phyloP scores from a whole-genome alignment of 2,888 invertebrate species.

The Metalampra italica region DNA sequence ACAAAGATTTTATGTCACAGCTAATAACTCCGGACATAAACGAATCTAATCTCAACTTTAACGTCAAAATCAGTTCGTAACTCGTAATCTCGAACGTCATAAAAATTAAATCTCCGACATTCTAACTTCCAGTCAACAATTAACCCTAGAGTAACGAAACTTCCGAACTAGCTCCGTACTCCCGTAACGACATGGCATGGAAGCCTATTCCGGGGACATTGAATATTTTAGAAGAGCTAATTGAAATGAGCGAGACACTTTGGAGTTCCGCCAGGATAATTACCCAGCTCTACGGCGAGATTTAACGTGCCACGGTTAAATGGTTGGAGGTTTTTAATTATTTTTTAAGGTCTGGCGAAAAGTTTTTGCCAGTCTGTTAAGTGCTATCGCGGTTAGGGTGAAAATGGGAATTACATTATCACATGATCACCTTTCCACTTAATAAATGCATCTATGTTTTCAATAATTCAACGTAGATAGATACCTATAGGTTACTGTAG shows the following conservation, averaged over 20 bases:
- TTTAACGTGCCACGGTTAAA: constrained; percentile 72
- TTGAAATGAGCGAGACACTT: constrained; percentile 78
- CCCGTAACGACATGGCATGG: constrained; percentile 47
- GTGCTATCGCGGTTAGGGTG: constrained; percentile 23
- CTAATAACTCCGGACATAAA: neutral
- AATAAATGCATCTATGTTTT: too few species aligned
- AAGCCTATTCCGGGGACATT: constrained; percentile 78
- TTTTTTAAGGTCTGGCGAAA: constrained; percentile 35
- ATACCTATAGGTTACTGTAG: too few species aligned
- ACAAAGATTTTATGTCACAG: constrained; percentile 1
- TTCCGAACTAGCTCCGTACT: constrained; percentile 60
- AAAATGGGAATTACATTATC: constrained; percentile 22
- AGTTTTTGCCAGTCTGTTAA: constrained; percentile 23
- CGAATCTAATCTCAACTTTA: constrained; percentile 29
- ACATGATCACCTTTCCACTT: constrained; percentile 1
- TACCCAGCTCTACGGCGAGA: constrained; percentile 73
- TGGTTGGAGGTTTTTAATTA: constrained; percentile 48
- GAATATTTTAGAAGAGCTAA: constrained; percentile 78
- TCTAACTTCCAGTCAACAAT: constrained; percentile 64
- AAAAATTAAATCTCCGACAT: constrained; percentile 59
- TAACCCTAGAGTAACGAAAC: constrained; percentile 70
- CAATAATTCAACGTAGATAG: too few species aligned
- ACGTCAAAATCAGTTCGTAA: constrained; percentile 48
- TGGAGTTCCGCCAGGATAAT: constrained; percentile 78
- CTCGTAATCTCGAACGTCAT: constrained; percentile 54